Evolutionary conservation across 2,797 vertebrate genomes (phyloP).

Genomic region (Catharus ustulatus): DNA sequence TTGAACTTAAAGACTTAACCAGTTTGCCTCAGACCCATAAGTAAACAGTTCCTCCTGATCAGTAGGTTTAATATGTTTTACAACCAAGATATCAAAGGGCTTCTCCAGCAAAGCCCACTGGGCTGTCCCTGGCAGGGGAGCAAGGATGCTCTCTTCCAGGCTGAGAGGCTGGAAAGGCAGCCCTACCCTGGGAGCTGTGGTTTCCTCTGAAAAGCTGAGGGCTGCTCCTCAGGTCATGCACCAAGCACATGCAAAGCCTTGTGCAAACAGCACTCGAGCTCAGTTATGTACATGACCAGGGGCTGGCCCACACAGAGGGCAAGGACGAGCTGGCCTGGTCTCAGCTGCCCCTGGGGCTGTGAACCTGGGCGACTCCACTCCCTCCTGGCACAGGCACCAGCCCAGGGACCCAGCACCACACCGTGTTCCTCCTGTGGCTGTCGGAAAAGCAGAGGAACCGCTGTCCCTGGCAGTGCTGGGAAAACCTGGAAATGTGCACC

Average conservation of each 20-base stretch:
- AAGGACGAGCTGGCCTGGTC: background rate
- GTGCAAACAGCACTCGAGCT: background rate
- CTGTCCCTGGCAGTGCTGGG: background rate
- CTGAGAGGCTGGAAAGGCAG: background rate
- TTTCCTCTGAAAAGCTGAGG: background rate
- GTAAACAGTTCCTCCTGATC: background rate
- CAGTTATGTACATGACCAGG: background rate
- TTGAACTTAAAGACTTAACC: background rate
- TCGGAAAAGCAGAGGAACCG: background rate
- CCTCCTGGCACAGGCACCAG: fast-evolving
- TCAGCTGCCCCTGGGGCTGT: background rate
- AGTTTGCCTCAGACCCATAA: background rate
- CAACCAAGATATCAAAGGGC: background rate
- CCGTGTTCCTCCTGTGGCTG: background rate
- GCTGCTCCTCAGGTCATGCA: background rate
- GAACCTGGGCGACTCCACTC: background rate
- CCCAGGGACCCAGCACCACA: background rate
- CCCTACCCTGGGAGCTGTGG: background rate
- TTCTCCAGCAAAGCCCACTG: background rate
- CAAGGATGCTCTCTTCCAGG: background rate
- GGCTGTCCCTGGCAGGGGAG: background rate
- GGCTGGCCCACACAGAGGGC: background rate
- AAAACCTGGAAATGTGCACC: background rate
- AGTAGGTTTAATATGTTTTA: background rate
- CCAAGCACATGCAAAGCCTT: background rate